phyloP scores from a whole-genome alignment of 2,888 invertebrate genomes.

The Linyphia triangularis region DNA sequence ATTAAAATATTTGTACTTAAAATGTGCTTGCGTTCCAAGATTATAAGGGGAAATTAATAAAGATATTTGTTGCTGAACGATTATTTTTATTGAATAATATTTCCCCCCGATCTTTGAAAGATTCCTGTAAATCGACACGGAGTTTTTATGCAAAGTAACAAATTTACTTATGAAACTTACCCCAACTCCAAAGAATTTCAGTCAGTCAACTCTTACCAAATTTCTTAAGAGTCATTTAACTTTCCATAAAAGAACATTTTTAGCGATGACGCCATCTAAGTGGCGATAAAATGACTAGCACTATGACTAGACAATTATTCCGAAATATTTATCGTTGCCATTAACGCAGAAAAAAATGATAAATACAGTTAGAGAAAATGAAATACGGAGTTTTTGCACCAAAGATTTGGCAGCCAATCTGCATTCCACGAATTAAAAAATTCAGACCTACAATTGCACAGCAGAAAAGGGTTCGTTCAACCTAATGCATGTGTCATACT shows the following conservation, averaged over 20 bases:
- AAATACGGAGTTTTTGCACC: conserved; percentile 8
- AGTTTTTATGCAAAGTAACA: too few species aligned
- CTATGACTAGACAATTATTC: not conserved
- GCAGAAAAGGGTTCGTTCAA: conserved; percentile 34
- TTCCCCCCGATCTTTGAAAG: too few species aligned
- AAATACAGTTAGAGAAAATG: not conserved
- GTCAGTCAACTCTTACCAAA: too few species aligned
- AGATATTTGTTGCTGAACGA: too few species aligned
- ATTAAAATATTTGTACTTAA: too few species aligned
- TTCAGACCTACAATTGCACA: conserved; percentile 1
- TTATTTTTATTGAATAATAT: too few species aligned
- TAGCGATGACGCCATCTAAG: not conserved
- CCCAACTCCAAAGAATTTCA: too few species aligned
- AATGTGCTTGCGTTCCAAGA: too few species aligned
- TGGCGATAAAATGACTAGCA: not conserved
- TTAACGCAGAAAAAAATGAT: conserved; percentile 3
- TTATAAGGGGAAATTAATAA: too few species aligned
- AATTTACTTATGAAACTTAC: too few species aligned
- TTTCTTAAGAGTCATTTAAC: too few species aligned
- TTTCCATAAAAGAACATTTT: not conserved
- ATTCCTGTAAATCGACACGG: too few species aligned
- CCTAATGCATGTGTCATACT: conserved; percentile 16
- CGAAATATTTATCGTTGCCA: conserved; percentile 27
- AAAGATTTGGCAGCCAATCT: conserved; percentile 20
- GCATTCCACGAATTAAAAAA: conserved; percentile 29